Conservation (phyloP, 2,888 invertebrate species). For the Caradrina kadenii region DNA sequence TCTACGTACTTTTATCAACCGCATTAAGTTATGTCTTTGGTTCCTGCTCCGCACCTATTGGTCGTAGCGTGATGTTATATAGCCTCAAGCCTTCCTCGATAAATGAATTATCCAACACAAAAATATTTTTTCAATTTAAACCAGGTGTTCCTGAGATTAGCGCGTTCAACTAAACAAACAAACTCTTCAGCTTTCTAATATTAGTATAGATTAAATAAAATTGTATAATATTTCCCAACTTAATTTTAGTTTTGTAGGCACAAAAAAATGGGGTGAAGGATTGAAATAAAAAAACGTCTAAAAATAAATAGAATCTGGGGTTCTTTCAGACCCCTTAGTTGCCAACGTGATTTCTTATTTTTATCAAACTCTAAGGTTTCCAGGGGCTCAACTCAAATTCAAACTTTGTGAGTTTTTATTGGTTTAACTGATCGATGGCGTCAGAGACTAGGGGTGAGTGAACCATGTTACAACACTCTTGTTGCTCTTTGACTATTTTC, state of each 20-base stretch:
- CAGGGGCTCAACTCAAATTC: background rate
- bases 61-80: too few relatives aligned
- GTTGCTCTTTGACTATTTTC: background rate
- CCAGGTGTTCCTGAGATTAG: too few relatives aligned
- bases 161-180: too few relatives aligned
- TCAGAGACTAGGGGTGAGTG: background rate
- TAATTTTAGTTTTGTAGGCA: background rate
- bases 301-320: conserved; percentile 2
- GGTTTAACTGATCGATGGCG: conserved; percentile 1
- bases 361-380: conserved; percentile 1
- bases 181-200: too few relatives aligned
- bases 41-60: too few relatives aligned
- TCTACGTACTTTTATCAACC: too few relatives aligned
- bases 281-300: background rate
- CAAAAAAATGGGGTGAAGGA: conserved; percentile 6
- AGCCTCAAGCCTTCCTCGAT: too few relatives aligned
- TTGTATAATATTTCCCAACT: conserved; percentile 11
- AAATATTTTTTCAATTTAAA: too few relatives aligned
- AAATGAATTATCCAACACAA: too few relatives aligned
- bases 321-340: background rate
- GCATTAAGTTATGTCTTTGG: too few relatives aligned
- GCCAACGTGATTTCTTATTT: conserved; percentile 11
- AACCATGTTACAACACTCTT: conserved; percentile 1
- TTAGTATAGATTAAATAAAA: background rate
- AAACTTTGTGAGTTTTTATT: conserved; percentile 5